Conservation (phyloP, 2,113 vertebrate genomes). For the cattle (Bos taurus) region DNA sequence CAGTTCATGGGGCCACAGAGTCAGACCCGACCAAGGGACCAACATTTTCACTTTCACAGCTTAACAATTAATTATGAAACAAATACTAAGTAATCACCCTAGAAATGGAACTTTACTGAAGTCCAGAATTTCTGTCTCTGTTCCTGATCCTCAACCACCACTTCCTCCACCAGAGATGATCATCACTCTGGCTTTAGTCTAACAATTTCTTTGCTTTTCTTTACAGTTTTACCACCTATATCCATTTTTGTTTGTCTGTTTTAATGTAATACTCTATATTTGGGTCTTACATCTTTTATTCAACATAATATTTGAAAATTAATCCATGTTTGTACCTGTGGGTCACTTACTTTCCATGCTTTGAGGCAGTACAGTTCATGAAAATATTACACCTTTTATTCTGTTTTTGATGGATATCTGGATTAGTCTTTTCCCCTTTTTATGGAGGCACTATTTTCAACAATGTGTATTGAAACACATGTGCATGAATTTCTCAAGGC, state of each 20-base stretch:
- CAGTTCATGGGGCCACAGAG: background rate
- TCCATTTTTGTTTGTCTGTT: background rate
- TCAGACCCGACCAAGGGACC: background rate
- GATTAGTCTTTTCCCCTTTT: background rate
- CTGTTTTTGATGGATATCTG: background rate
- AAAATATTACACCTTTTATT: background rate
- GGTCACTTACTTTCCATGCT: background rate
- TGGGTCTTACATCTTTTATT: background rate
- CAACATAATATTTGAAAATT: background rate
- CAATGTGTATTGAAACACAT: background rate
- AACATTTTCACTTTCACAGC: background rate
- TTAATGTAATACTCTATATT: background rate
- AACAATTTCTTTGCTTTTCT: background rate
- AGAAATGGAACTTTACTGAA: background rate
- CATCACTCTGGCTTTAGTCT: background rate
- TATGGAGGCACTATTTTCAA: background rate
- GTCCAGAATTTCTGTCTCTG: background rate
- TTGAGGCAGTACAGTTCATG: background rate
- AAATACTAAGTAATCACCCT: background rate
- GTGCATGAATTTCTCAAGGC: background rate
- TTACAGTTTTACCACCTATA: background rate
- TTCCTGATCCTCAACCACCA: background rate
- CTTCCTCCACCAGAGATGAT: background rate
- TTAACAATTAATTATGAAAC: background rate
- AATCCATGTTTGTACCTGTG: background rate